Evolutionary conservation across 2,888 invertebrate species (phyloP), one percentile per base, ranked within the genome.

Genomic region (Hyppa rectilinea): DNA sequence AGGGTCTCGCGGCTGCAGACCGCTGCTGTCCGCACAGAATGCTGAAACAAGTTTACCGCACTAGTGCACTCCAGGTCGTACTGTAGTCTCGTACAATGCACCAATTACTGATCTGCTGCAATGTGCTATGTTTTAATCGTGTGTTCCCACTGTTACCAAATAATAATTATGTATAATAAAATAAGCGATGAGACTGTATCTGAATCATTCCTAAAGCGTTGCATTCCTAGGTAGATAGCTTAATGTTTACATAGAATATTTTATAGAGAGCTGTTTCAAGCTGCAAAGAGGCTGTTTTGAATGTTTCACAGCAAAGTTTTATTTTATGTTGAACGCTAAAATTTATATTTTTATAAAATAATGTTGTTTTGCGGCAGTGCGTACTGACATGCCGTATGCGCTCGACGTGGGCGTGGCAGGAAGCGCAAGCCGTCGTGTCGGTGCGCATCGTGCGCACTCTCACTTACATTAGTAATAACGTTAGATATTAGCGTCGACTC

Each of bases 171-270:
- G 81, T 85, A 83, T 85, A 82, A 78, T 84, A 85, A 85, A 82
- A 78, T 84, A 85, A 85, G 85, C 85, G 86, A 87, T 85, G 89
- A 90, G 92, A 92, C 91, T 92, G 92, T 85, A 82, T 88, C 75
- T 80, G 78, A 81, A 86, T 81, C 89, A 87, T 91, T 88, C 90
- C 90, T 87, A 82, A 83, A 82, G 80, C 76, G 84, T 85, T 85
- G 82, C 88, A 87, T 87, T 87, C 86, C 85, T 87, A 84, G 81
- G 64, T 80, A 81, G 80, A 79, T 87, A 85, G 80, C 68, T 81
- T 80, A 81, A 80, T 81, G 56, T 82, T 79, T 63, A 76, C 66
- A 67, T 80, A 79, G 67, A 66, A 64, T 82, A 75, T 84, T 62
- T 62, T 75, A 76, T 75, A 67, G 47, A 36, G 58, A 56, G 60